Conservation (phyloP, 2,113 vertebrate species). For the Turnix velox region DNA sequence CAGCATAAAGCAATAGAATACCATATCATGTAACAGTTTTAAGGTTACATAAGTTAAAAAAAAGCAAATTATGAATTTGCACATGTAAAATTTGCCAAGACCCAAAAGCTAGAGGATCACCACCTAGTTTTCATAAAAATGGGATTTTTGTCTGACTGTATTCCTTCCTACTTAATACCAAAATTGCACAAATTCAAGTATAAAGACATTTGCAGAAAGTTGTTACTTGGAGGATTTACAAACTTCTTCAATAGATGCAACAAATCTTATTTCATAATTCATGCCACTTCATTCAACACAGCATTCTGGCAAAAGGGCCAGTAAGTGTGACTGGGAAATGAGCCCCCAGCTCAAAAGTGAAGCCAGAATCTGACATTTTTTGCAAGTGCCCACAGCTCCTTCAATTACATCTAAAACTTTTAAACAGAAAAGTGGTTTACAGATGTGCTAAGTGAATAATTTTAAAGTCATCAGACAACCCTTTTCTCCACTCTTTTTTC, state of each 20-base stretch:
- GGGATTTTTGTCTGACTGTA: accelerated
- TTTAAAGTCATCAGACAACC: neutral
- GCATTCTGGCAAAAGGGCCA: conserved; percentile 25
- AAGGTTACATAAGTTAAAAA: neutral
- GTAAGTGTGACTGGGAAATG: conserved; percentile 34
- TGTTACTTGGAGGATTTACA: conserved; percentile 23
- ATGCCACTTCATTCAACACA: neutral
- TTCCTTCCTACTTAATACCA: neutral
- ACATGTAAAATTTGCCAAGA: neutral
- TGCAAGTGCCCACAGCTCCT: conserved; percentile 45
- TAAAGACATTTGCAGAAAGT: neutral
- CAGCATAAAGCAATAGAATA: neutral
- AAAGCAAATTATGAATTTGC: neutral
- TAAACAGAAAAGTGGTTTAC: conserved; percentile 55
- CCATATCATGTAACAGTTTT: neutral
- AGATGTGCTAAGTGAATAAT: neutral
- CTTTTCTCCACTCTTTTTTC: neutral
- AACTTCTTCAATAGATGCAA: neutral
- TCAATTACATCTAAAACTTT: conserved; percentile 14
- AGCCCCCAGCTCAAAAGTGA: conserved; percentile 16
- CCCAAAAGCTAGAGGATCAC: neutral
- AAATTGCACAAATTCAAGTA: neutral
- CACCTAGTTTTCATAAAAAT: neutral
- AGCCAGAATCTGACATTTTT: conserved; percentile 57
- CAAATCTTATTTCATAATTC: neutral